phyloP scores from a whole-genome alignment of 2,797 vertebrate genomes.

The Acipenser oxyrinchus region DNA sequence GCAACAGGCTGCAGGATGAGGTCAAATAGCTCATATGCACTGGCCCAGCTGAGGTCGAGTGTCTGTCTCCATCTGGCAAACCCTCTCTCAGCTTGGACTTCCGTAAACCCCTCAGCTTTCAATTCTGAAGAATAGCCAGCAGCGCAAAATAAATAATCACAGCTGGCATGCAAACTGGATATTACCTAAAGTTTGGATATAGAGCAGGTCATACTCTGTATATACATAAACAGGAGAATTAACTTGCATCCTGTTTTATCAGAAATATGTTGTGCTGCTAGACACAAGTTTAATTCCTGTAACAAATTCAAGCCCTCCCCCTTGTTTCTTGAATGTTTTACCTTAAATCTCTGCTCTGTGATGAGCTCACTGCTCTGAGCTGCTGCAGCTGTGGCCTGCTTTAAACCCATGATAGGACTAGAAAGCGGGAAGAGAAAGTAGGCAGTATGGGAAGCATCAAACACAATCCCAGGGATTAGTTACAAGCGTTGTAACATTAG shows the following conservation, averaged over 20 bases:
- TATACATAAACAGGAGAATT: conserved; percentile 5
- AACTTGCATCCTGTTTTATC: conserved; percentile 16
- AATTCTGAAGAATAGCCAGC: neutral
- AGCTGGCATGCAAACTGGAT: conserved; percentile 15
- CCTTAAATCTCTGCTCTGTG: no score
- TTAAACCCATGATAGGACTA: no score
- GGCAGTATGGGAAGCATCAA: no score
- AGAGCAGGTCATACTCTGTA: conserved; percentile 9
- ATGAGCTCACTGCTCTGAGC: no score
- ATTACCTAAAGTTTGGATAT: conserved; percentile 9
- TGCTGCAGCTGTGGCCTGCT: no score
- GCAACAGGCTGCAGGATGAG: conserved; percentile 12
- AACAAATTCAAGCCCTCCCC: conserved; percentile 4
- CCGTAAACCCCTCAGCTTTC: neutral
- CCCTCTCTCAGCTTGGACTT: conserved; percentile 1
- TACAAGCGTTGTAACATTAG: no score
- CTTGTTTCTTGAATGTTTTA: no score
- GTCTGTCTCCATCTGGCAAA: conserved; percentile 4
- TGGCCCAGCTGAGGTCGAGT: neutral
- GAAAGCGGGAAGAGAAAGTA: no score
- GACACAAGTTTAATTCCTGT: conserved; percentile 23
- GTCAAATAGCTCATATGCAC: neutral
- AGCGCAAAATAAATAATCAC: conserved; percentile 1
- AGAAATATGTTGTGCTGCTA: conserved; percentile 15
- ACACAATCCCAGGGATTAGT: no score